These are phyloP conservation scores for Plagodis pulveraria DNA, from an alignment of 2,888 invertebrate species.

Conservation along the genomic window DNA sequence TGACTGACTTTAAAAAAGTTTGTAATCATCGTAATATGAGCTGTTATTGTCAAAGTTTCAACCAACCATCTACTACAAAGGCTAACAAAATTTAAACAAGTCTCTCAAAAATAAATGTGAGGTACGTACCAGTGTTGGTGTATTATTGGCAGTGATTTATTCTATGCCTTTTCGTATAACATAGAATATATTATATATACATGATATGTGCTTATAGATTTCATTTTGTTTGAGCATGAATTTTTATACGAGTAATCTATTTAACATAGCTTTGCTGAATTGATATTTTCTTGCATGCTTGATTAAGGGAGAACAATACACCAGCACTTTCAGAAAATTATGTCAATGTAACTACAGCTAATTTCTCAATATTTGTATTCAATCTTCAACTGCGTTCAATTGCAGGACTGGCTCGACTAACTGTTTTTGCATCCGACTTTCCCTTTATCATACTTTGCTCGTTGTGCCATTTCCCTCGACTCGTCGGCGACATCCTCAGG, in stretches of 20 bases:
- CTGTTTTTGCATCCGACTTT: conserved; percentile 59
- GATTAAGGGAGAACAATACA: conserved; percentile 12
- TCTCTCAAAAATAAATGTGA: no score
- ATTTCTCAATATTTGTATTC: neutral
- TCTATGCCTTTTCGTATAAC: no score
- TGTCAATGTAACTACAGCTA: neutral
- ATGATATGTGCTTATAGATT: no score
- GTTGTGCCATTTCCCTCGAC: conserved; percentile 77
- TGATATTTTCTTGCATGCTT: conserved; percentile 10
- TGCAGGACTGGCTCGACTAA: conserved; percentile 82
- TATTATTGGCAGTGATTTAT: no score
- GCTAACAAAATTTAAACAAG: no score
- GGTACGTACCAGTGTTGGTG: no score
- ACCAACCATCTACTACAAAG: no score
- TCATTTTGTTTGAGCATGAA: no score
- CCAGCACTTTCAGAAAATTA: conserved; percentile 2
- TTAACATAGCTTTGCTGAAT: conserved; percentile 3
- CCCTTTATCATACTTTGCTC: conserved; percentile 65
- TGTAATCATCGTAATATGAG: no score
- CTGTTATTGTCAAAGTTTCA: no score
- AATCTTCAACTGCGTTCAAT: conserved; percentile 33
- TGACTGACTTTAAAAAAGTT: no score
- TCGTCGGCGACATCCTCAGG: conserved; percentile 54
- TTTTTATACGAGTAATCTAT: neutral
- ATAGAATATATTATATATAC: no score